phyloP scores from a whole-genome alignment of 2,888 invertebrate genomes.

The Atrina japonica region DNA sequence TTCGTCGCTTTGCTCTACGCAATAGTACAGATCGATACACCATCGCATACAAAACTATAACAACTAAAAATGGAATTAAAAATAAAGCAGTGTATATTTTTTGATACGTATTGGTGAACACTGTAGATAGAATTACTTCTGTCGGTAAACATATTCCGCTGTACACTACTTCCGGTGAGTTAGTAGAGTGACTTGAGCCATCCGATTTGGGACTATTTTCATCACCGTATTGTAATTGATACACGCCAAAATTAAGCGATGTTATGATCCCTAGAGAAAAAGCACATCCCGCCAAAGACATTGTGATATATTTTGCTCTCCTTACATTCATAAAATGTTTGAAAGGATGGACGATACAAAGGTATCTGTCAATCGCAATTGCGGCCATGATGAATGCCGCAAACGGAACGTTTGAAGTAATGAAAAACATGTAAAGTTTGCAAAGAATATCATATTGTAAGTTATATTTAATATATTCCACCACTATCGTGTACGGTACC shows the following conservation, averaged over 20 bases:
- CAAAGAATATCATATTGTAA: constrained; percentile 66
- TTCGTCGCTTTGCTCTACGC: constrained; percentile 51
- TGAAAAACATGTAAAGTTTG: constrained; percentile 75
- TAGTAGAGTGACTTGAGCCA: not conserved
- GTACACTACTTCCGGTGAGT: not conserved
- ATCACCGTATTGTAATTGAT: constrained; percentile 23
- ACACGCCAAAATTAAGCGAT: constrained; percentile 65
- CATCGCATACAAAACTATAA: constrained; percentile 75
- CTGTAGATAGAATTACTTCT: constrained; percentile 54
- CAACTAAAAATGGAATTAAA: constrained; percentile 74
- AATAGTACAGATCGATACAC: constrained; percentile 71
- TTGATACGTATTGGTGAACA: constrained; percentile 68
- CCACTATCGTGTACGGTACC: constrained; percentile 70
- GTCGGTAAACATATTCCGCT: constrained; percentile 66
- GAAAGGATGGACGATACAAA: constrained; percentile 77
- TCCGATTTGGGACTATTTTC: not conserved
- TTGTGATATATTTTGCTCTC: constrained; percentile 58
- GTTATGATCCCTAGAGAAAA: constrained; percentile 64
- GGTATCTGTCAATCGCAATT: constrained; percentile 72
- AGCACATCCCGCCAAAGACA: constrained; percentile 54
- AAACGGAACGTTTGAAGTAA: constrained; percentile 75
- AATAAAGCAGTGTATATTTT: constrained; percentile 74
- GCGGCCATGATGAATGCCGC: constrained; percentile 76
- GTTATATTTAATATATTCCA: constrained; percentile 63
- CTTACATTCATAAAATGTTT: constrained; percentile 65